Base-by-base conservation (phyloP, 2,888 invertebrate species). In the Belgica antarctica region DNA sequence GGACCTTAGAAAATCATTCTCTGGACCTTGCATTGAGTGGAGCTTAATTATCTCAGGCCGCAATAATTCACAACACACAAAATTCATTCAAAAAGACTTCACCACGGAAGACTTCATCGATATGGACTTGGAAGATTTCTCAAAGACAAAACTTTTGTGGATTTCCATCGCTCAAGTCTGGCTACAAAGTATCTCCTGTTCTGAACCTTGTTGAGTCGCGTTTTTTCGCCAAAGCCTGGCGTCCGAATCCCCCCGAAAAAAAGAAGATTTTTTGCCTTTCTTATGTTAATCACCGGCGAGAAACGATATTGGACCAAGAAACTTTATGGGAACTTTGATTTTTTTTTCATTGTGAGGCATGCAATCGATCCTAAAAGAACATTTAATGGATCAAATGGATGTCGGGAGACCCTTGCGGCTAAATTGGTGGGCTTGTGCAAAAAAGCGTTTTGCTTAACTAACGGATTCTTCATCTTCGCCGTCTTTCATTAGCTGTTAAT, bases 251-350 rank as follows among this genome's bases (percentile, higher is more conserved):
- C n/a, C 52, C 52, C 59, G 22, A 52, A 52, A 22, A n/a, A n/a
- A n/a, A n/a, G n/a, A n/a, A n/a, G 46, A 31, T n/a, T 52, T 52
- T 52, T 52, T 52, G 3, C 52, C 22, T 59, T 27, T 19, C 59
- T 59, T 59, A 24, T 27, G 25, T 59, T 59, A 59, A 59, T 59
- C 59, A 59, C 27, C n/a, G 24, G 59, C 59, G 27, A 59, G 5
- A 59, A 19, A 17, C 8, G 17, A 36, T 63, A 24, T 28, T 63
- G n/a, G 24, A 68, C 17, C 10, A n/a, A n/a, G 31, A 68, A 68
- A 68, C 68, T 68, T 68, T 68, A 57, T 57, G 68, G 52, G 68
- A 57, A 68, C 31, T 31, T 52, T 68, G 22, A 59, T 22, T 15
- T 59, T 59, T 25, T 46, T 52, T 59, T 59, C 15, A 2, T 19